These are phyloP conservation scores for Andricus curvator DNA, from an alignment of 2,888 invertebrate species.

Conservation along the genomic window DNA sequence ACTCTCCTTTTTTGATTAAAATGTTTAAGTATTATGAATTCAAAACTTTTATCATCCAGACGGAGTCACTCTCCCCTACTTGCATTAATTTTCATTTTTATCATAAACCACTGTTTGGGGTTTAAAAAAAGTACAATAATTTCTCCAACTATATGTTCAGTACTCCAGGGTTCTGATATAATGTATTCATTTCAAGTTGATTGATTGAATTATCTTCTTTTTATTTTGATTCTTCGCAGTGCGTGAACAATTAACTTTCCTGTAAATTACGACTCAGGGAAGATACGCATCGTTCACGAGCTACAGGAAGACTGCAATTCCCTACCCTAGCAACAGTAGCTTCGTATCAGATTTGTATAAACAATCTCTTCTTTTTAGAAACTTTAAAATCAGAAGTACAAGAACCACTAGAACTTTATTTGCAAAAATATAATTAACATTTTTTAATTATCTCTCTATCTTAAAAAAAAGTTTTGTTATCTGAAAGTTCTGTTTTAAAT, in stretches of 20 bases:
- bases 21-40: too few species aligned
- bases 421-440: neutral
- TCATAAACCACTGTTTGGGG: too few species aligned
- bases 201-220: neutral
- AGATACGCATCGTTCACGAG: conserved; percentile 70
- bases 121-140: too few species aligned
- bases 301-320: conserved; percentile 72
- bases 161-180: neutral
- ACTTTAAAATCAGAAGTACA: neutral
- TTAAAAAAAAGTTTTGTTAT: neutral
- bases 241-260: conserved; percentile 72
- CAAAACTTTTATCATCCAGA: too few species aligned
- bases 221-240: conserved; percentile 58
- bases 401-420: neutral
- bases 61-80: too few species aligned
- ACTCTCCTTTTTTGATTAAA: too few species aligned
- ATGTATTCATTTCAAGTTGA: neutral
- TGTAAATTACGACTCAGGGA: conserved; percentile 65
- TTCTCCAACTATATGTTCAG: too few species aligned
- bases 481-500: neutral
- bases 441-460: neutral
- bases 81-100: too few species aligned
- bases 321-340: conserved; percentile 64
- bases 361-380: neutral
- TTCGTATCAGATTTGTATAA: neutral